A percentile compares a stretch with the other conserved stretches of the same genome.
phyloP scores from a whole-genome alignment of 2,888 invertebrate species.

The Lapara coniferarum region DNA sequence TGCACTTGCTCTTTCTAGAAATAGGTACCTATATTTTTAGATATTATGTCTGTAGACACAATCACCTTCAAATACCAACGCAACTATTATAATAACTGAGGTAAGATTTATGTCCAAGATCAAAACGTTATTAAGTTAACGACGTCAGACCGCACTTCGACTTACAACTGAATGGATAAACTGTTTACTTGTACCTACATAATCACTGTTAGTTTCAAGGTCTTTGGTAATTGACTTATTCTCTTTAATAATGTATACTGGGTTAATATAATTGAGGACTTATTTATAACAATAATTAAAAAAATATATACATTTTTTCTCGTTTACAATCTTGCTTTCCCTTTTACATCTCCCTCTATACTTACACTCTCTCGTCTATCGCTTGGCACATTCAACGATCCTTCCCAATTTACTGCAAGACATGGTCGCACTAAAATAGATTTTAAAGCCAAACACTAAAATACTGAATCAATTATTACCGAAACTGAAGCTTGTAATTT shows the following conservation, averaged over 20 bases:
- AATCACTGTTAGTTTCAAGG: constrained; percentile 17
- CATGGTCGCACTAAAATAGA: too few relatives aligned
- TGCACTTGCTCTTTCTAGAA: background rate
- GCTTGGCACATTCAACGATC: too few relatives aligned
- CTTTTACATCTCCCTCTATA: background rate
- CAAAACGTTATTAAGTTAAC: constrained; percentile 3
- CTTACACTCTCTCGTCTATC: background rate
- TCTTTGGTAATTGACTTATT: constrained; percentile 21
- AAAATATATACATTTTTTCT: background rate
- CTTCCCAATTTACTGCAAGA: too few relatives aligned
- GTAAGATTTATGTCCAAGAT: background rate
- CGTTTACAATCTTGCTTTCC: too few relatives aligned
- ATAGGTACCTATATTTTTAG: background rate
- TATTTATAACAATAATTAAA: background rate
- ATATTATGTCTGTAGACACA: background rate
- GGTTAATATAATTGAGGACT: background rate
- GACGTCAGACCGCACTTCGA: background rate
- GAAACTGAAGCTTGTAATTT: background rate
- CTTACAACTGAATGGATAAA: background rate
- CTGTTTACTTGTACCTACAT: constrained; percentile 20
- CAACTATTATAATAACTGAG: background rate
- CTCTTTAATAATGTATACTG: background rate
- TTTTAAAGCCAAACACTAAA: too few relatives aligned
- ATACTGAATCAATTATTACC: background rate
- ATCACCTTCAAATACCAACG: background rate